Base-by-base conservation (phyloP, 2,113 vertebrate genomes). In the Cyprinodon brontotheroides region DNA sequence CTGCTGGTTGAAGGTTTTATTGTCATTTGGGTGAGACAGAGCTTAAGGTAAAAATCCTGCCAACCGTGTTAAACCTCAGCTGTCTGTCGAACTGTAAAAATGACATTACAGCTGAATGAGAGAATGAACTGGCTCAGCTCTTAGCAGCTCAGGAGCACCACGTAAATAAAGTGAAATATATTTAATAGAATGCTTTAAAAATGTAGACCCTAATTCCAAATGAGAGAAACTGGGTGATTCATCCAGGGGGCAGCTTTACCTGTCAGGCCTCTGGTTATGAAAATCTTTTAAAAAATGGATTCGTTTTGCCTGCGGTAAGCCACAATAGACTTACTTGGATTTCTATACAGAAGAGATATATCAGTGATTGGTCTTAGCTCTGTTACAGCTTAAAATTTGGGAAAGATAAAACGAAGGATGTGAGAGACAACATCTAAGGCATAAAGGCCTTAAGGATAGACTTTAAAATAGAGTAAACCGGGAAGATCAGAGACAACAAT, bases 201-300 rank as follows among this genome's bases (percentile, higher is more conserved):
- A 22, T 36, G 11, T 47, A 41, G 43, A n/a, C 0, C 39, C 8
- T 43, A 0, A 50, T 14, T 61, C 39, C 14, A 17, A 61, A 61
- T 45, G 22, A 20, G 29, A 8, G 70, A 41, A 47, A 22, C 41
- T 13, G 20, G 22, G 22, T 20, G 40, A 8, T 43, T 61, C 37
- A 29, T 11, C 53, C 53, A 43, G 14, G 11, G 20, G 39, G 1
- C 22, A 48, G 29, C 20, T 72, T 61, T 38, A 48, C 59, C 57
- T 61, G 59, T 57, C 69, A 61, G 76, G 59, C 36, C 10, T 72
- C 63, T 72, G 53, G 61, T 72, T 61, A 61, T 29, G 15, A 66
- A 71, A 61, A 20, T 48, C 36, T 65, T 53, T 36, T 40, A 36
- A 71, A 64, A 53, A 50, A 0, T 38, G 36, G 14, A 45, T 78